phyloP scores from a whole-genome alignment of 2,888 invertebrate species.

The Agrypnus murinus region DNA sequence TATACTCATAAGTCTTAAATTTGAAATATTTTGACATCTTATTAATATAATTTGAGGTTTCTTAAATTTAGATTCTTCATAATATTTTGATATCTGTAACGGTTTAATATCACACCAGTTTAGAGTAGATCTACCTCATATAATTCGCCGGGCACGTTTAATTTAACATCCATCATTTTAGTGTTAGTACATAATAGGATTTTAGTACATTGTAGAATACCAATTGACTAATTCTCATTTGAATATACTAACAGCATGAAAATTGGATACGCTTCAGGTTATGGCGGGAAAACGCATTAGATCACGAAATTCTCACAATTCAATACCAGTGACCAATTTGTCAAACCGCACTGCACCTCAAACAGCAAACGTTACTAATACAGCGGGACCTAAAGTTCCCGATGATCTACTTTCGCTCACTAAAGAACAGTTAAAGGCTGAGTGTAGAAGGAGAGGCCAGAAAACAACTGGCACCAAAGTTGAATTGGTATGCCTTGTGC shows the following conservation, averaged over 20 bases:
- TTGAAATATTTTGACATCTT: too few relatives aligned
- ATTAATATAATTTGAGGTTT: too few relatives aligned
- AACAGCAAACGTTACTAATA: slow-evolving; percentile 47
- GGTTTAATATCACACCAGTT: too few relatives aligned
- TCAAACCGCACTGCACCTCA: slow-evolving; percentile 46
- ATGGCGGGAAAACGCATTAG: slow-evolving; percentile 53
- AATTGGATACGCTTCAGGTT: slow-evolving; percentile 49
- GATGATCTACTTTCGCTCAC: slow-evolving; percentile 76
- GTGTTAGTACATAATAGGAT: slow-evolving; percentile 15
- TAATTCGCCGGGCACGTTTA: background rate
- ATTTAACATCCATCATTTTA: slow-evolving; percentile 10
- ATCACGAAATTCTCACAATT: slow-evolving; percentile 52
- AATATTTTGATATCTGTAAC: too few relatives aligned
- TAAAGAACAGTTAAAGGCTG: slow-evolving; percentile 81
- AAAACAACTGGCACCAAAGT: slow-evolving; percentile 81
- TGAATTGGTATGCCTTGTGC: slow-evolving; percentile 77
- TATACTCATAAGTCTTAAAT: too few relatives aligned
- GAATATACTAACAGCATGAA: slow-evolving; percentile 51
- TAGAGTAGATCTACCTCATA: background rate
- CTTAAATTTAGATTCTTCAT: too few relatives aligned
- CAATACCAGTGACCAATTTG: slow-evolving; percentile 52
- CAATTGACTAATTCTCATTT: slow-evolving; percentile 33
- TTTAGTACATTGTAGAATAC: slow-evolving; percentile 18
- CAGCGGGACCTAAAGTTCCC: slow-evolving; percentile 55
- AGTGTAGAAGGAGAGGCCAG: slow-evolving; percentile 81